phyloP scores from a whole-genome alignment of 2,888 invertebrate species.

The Phyllotreta cruciferae region DNA sequence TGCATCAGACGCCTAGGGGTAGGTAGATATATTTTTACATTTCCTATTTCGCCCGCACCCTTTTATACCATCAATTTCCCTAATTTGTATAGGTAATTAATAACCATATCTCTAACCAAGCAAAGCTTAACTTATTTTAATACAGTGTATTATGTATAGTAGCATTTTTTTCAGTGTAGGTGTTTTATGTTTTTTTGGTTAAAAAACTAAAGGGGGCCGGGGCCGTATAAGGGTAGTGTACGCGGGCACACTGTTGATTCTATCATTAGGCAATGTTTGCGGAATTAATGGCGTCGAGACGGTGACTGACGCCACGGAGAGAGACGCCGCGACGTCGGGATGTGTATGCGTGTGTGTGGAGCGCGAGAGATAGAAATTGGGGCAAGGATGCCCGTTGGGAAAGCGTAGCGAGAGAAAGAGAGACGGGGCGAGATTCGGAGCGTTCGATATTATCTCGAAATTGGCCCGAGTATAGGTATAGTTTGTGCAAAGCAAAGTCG shows the following conservation, averaged over 20 bases:
- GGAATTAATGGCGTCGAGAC: conserved; percentile 60
- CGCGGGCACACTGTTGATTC: conserved; percentile 60
- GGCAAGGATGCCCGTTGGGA: neutral
- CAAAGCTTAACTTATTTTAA: too few relatives aligned
- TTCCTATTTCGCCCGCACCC: too few relatives aligned
- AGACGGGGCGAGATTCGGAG: neutral
- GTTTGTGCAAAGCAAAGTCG: too few relatives aligned
- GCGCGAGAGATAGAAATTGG: neutral
- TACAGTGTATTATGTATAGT: too few relatives aligned
- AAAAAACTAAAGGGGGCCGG: neutral
- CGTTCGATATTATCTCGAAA: too few relatives aligned
- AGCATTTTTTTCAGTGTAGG: too few relatives aligned
- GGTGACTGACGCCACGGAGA: conserved; percentile 55
- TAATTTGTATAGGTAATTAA: too few relatives aligned
- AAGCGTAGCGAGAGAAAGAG: neutral
- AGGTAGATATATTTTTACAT: too few relatives aligned
- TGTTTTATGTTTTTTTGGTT: neutral
- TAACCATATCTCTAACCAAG: too few relatives aligned
- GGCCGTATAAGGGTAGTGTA: conserved; percentile 14
- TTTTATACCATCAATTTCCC: too few relatives aligned
- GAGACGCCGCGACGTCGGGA: conserved; percentile 36
- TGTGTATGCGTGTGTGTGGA: neutral
- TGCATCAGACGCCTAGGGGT: too few relatives aligned
- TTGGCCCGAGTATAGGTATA: too few relatives aligned
- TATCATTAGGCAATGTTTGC: conserved; percentile 62